phyloP scores from a whole-genome alignment of 2,113 vertebrate species.

The Columba livia region DNA sequence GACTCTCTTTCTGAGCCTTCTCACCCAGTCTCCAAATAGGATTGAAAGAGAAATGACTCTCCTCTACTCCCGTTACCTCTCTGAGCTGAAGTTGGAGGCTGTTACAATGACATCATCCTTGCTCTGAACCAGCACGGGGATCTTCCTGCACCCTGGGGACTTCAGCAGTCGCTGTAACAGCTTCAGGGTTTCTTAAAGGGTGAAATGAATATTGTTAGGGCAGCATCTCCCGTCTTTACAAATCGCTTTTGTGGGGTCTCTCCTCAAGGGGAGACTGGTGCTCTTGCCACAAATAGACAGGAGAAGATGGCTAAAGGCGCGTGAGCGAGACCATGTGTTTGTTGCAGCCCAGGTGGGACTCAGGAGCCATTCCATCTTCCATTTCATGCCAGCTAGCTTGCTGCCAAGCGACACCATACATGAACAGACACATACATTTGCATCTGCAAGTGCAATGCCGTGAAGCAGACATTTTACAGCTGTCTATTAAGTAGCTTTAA shows the following conservation, averaged over 20 bases:
- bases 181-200: constrained; percentile 92
- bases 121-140: constrained; percentile 96
- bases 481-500: constrained; percentile 2
- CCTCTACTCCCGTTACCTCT: constrained; percentile 82
- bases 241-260: constrained; percentile 17
- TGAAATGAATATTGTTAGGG: constrained; percentile 61
- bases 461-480: neutral
- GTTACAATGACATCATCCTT: constrained; percentile 98
- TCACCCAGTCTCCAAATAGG: constrained; percentile 35
- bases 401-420: neutral
- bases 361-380: neutral
- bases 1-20: constrained; percentile 14
- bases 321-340: neutral
- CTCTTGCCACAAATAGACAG: constrained; percentile 13
- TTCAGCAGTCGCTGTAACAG: constrained; percentile 96
- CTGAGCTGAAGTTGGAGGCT: constrained; percentile 98
- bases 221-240: constrained; percentile 24
- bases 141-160: constrained; percentile 97
- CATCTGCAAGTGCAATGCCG: neutral
- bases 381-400: constrained; percentile 6
- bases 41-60: constrained; percentile 22
- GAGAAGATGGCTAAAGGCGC: constrained; percentile 18
- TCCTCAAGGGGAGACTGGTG: constrained; percentile 15
- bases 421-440: neutral
- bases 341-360: neutral